A percentile compares a stretch with the other conserved stretches of the same genome.
These are phyloP conservation scores for Otolemur crassicaudatus DNA, from an alignment of 2,797 vertebrate species.

Conservation along the genomic window DNA sequence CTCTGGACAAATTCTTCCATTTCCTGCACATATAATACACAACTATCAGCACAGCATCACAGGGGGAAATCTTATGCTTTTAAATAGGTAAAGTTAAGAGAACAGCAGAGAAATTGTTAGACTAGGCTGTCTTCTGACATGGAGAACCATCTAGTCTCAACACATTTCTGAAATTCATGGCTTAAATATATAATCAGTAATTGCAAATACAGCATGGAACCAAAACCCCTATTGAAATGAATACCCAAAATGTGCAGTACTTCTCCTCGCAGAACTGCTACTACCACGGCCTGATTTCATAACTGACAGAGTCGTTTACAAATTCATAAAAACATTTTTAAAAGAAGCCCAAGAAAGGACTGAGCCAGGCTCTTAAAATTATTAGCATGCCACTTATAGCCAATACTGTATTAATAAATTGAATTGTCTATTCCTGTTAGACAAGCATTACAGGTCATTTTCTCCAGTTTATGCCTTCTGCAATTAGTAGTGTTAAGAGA, in stretches of 20 bases:
- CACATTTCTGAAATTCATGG: background rate
- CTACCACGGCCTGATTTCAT: background rate
- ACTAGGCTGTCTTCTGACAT: background rate
- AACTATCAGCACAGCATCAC: background rate
- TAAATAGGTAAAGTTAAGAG: background rate
- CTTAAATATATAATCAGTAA: background rate
- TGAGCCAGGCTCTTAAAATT: background rate
- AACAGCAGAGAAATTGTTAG: background rate
- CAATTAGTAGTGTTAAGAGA: background rate
- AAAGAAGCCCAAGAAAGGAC: background rate
- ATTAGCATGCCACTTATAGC: background rate
- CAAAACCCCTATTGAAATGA: background rate
- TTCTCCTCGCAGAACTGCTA: background rate
- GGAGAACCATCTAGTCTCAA: background rate
- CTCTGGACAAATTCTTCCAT: slow-evolving; percentile 96
- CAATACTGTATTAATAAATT: background rate
- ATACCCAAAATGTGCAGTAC: background rate
- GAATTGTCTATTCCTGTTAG: background rate
- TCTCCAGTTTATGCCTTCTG: background rate
- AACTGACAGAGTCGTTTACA: background rate
- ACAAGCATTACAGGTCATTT: background rate
- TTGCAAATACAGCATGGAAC: background rate
- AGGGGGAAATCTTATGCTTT: background rate
- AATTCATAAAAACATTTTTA: background rate
- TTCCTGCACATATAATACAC: slow-evolving; percentile 87